A percentile compares a stretch with the other conserved stretches of the same genome.
Evolutionary conservation across 2,113 vertebrate species (phyloP).

Genomic region (Sciurus niger): DNA sequence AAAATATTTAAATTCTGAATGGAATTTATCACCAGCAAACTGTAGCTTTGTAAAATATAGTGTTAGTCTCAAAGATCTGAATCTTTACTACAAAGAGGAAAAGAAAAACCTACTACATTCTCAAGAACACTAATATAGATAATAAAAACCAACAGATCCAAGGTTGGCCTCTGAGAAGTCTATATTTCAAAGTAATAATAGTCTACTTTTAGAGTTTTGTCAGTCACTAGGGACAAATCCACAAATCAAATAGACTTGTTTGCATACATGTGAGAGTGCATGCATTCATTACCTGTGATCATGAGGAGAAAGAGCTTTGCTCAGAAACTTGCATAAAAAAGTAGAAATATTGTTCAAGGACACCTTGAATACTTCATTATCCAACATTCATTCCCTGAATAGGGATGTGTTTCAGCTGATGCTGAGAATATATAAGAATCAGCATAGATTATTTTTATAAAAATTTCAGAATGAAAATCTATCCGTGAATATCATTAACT

Average conservation of each 20-base stretch:
- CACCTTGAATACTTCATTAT: not conserved
- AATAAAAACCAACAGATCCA: slow-evolving; percentile 47
- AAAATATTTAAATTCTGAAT: slow-evolving; percentile 36
- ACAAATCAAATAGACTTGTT: not conserved
- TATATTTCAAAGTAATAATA: not conserved
- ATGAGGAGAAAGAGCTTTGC: not conserved
- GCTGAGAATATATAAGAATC: not conserved
- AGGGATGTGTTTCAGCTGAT: not conserved
- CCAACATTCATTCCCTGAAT: not conserved
- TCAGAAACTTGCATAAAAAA: slow-evolving; percentile 1
- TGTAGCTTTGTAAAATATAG: not conserved
- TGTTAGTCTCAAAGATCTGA: not conserved
- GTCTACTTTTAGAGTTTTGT: not conserved
- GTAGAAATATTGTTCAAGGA: not conserved
- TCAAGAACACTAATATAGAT: not conserved
- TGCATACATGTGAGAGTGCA: not conserved
- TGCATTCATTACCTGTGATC: not conserved
- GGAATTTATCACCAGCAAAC: slow-evolving; percentile 9
- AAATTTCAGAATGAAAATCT: not conserved
- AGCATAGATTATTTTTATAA: not conserved
- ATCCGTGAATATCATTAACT: not conserved
- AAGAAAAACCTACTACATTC: not conserved
- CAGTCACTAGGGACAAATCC: not conserved
- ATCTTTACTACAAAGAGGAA: not conserved
- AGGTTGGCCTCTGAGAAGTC: not conserved